phyloP scores from a whole-genome alignment of 2,888 invertebrate species.

The Drosophila meridionalis region DNA sequence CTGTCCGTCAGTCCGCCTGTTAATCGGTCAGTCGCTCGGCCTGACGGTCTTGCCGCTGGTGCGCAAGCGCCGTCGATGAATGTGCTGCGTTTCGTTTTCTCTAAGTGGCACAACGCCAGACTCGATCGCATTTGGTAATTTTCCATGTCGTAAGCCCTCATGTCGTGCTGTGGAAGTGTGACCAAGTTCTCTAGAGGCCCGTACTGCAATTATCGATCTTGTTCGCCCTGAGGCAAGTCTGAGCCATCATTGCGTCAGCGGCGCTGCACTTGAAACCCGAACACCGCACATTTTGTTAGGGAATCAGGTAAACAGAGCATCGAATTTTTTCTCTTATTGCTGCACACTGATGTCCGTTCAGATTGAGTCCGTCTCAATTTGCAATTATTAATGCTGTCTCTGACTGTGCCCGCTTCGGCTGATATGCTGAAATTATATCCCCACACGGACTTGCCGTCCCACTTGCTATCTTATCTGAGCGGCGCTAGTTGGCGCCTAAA shows the following conservation, averaged over 20 bases:
- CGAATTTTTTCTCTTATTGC: conserved; percentile 24
- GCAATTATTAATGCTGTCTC: conserved; percentile 18
- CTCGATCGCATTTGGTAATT: conserved; percentile 59
- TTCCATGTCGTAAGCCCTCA: conserved; percentile 51
- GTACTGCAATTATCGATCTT: conserved; percentile 19
- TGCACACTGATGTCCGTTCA: not conserved
- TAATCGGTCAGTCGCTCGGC: conserved; percentile 8
- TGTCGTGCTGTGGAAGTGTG: conserved; percentile 32
- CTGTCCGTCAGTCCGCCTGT: conserved; percentile 11
- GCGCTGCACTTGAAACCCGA: conserved; percentile 46
- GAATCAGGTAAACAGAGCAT: conserved; percentile 24
- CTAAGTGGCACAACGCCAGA: conserved; percentile 46
- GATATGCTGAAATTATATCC: conserved; percentile 16
- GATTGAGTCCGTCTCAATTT: conserved; percentile 11
- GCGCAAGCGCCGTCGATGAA: conserved; percentile 63
- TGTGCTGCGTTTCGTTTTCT: conserved; percentile 48
- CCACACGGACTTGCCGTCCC: not conserved
- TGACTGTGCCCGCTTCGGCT: conserved; percentile 17
- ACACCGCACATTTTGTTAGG: conserved; percentile 20
- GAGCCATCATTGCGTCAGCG: conserved; percentile 34
- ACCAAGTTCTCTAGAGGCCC: conserved; percentile 31
- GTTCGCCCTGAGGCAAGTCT: not conserved
- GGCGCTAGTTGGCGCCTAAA: conserved; percentile 34
- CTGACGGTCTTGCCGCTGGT: conserved; percentile 39
- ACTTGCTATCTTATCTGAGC: conserved; percentile 51